Conservation (phyloP, 1,140 invertebrate species). For the Odontomachus brunneus region DNA sequence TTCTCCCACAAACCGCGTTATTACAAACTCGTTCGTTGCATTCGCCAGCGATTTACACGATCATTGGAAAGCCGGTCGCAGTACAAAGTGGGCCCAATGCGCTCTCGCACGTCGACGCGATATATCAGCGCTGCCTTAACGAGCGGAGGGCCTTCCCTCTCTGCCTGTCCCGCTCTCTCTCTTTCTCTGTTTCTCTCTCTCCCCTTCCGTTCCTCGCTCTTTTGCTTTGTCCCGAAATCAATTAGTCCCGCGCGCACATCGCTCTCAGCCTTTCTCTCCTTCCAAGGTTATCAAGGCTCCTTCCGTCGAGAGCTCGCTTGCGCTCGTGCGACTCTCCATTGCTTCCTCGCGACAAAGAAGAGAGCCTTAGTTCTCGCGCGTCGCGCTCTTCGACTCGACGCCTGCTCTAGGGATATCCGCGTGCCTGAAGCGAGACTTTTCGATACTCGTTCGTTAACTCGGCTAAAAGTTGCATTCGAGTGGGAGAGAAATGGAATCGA, state of each 20-base stretch:
- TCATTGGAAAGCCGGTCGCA: constrained; percentile 38
- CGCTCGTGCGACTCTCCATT: not conserved
- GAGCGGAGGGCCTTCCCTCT: constrained; percentile 27
- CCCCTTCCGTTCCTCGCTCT: not conserved
- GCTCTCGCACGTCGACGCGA: constrained; percentile 48
- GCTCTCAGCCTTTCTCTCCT: constrained; percentile 53
- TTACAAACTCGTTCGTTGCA: constrained; percentile 32
- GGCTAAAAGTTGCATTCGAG: not conserved
- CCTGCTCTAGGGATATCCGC: not conserved
- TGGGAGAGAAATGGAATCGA: constrained; percentile 1
- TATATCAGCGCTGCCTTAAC: constrained; percentile 49
- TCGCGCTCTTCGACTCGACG: not conserved
- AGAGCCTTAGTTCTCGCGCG: constrained; percentile 12
- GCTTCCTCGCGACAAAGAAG: constrained; percentile 49
- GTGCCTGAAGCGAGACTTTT: constrained; percentile 13
- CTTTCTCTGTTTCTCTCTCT: not conserved
- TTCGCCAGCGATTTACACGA: constrained; percentile 50
- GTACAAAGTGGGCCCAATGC: constrained; percentile 37
- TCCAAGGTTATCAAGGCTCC: constrained; percentile 58
- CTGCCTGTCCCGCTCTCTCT: not conserved
- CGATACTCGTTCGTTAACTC: not conserved
- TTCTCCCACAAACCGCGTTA: not conserved
- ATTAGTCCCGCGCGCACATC: constrained; percentile 46
- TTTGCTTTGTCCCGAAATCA: constrained; percentile 42
- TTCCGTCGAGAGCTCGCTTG: constrained; percentile 32